phyloP scores from a whole-genome alignment of 2,797 vertebrate species.

The Pogoniulus pusillus region DNA sequence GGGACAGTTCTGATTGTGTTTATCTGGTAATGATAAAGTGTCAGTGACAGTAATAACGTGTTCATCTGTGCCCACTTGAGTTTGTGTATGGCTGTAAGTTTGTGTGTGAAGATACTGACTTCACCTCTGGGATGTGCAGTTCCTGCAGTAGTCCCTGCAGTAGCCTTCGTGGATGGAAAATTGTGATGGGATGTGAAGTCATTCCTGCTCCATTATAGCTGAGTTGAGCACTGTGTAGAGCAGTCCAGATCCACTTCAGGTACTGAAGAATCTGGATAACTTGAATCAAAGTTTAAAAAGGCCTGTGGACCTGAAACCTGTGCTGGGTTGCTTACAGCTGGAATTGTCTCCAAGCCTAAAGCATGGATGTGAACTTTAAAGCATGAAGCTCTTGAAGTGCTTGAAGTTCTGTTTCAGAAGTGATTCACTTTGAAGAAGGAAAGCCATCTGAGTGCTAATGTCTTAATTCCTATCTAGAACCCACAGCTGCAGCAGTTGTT shows the following conservation, averaged over 20 bases:
- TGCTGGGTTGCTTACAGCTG: not conserved
- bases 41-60: not conserved
- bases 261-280: not conserved
- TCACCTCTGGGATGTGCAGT: not conserved
- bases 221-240: not conserved
- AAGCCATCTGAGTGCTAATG: not conserved
- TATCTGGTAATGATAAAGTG: not conserved
- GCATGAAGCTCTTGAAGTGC: not conserved
- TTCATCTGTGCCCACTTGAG: not conserved
- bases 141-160: not conserved
- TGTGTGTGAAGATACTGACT: not conserved
- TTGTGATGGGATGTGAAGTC: not conserved
- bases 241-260: not conserved
- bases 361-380: not conserved
- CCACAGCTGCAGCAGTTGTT: not conserved
- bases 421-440: not conserved
- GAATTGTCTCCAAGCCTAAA: not conserved
- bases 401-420: not conserved
- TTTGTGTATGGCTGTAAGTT: not conserved
- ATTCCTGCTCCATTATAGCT: not conserved
- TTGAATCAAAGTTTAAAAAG: not conserved
- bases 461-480: not conserved
- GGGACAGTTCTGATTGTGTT: not conserved
- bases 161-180: not conserved
- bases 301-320: not conserved